phyloP scores from a whole-genome alignment of 2,113 vertebrate genomes.

The Coryphaenoides rupestris region DNA sequence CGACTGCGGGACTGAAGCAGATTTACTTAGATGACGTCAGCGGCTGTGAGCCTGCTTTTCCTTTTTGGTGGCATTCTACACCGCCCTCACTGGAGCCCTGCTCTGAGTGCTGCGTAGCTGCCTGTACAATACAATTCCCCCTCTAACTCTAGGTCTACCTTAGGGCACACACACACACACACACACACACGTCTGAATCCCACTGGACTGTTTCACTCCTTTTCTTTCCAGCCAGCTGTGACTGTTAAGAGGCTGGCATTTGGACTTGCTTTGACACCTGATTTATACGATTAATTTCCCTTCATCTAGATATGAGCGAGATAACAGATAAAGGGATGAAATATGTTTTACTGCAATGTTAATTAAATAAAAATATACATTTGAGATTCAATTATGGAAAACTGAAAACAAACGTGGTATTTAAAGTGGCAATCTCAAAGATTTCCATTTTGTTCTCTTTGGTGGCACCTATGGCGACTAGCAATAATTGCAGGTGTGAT shows the following conservation, averaged over 20 bases:
- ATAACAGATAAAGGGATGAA: no score
- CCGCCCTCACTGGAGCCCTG: constrained; percentile 80
- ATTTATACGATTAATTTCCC: no score
- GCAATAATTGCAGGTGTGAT: no score
- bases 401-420: no score
- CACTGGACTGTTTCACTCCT: constrained; percentile 29
- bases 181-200: no score
- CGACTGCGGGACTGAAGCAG: constrained; percentile 81
- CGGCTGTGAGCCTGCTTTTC: constrained; percentile 86
- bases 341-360: no score
- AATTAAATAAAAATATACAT: no score
- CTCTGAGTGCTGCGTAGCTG: constrained; percentile 78
- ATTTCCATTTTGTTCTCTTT: no score
- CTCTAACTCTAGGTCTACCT: constrained; percentile 85
- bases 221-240: constrained; percentile 33
- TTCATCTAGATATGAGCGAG: no score
- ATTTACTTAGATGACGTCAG: constrained; percentile 93
- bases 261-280: constrained; percentile 35
- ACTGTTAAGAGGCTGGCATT: constrained; percentile 35
- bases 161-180: constrained; percentile 77
- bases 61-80: constrained; percentile 83
- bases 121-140: constrained; percentile 85
- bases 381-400: no score
- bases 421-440: no score
- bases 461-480: no score